A percentile compares a stretch with the other conserved stretches of the same genome.
These are phyloP conservation scores for Pelagia noctiluca DNA, from an alignment of 30 jellyfish, hydroid and myxozoan species.

Conservation along the genomic window DNA sequence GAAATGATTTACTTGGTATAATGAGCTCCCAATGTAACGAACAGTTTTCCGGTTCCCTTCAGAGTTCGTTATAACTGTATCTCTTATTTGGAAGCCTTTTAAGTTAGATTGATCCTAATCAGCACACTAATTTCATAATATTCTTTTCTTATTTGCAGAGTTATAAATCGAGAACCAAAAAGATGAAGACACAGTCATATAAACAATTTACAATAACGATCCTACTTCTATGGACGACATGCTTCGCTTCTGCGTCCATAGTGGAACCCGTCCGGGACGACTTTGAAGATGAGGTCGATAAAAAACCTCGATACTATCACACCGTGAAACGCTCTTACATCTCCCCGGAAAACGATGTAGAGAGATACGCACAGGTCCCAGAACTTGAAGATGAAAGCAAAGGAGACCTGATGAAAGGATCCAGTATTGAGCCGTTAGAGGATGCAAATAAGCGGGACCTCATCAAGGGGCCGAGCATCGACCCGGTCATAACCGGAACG, in stretches of 20 bases:
- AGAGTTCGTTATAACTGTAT: too few relatives aligned
- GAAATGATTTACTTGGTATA: too few relatives aligned
- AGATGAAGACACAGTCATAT: background rate
- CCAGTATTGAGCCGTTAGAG: conserved; percentile 86
- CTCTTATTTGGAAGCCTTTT: too few relatives aligned
- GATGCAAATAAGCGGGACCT: conserved; percentile 60
- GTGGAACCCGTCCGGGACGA: conserved; percentile 59
- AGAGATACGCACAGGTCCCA: conserved; percentile 44
- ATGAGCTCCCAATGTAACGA: too few relatives aligned
- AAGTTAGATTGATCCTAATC: too few relatives aligned
- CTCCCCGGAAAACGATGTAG: conserved; percentile 61
- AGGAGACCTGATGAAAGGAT: conserved; percentile 80
- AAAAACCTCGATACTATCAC: conserved; percentile 7
- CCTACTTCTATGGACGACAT: background rate
- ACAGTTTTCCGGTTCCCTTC: too few relatives aligned
- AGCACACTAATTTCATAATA: too few relatives aligned
- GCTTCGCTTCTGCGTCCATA: conserved; percentile 12
- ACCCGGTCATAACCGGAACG: conserved; percentile 73
- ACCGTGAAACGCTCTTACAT: conserved; percentile 63
- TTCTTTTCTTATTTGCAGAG: too few relatives aligned
- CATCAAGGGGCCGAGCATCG: conserved; percentile 92
- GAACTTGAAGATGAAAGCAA: conserved; percentile 53
- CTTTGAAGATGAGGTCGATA: conserved; percentile 34
- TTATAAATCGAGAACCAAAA: background rate
- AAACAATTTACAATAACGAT: background rate